Evolutionary conservation across 2,888 invertebrate genomes (phyloP), one percentile per base, ranked within the genome.

Genomic region (Cenopis cana): DNA sequence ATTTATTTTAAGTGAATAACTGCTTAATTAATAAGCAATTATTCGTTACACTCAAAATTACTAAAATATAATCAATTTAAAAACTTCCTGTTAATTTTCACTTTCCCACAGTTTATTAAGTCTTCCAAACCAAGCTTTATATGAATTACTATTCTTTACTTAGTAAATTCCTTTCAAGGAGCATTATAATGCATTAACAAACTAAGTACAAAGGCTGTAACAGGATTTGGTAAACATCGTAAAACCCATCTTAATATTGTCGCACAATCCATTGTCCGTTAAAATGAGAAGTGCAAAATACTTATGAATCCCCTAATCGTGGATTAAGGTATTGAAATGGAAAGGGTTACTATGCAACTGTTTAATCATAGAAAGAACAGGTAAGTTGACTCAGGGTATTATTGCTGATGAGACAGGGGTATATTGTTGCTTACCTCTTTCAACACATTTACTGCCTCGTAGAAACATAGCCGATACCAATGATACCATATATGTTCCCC

Each of bases 211-310:
- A 64, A 38, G 20, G 52, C 20, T 64, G 38, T 64, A 64, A 64
- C 62, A 64, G 62, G 62, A 64, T 64, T 38, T 54, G n/a, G 54
- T 64, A 64, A 64, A 64, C 64, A 64, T 64, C 38, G 20, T 64
- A 54, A 54, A 64, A 33, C 20, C 64, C 64, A 38, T 36, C n/a
- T 52, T 50, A 52, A 20, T 64, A 64, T 54, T 64, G 54, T 64
- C 38, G 52, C 38, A 54, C 24, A 64, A 54, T 20, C 33, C 38
- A 9, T 52, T 64, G 54, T 64, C 0, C n/a, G 5, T 4, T 52
- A 54, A 54, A 64, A 64, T 64, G 52, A 54, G 52, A n/a, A 64
- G 64, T 64, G 64, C 52, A 64, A 64, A 64, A 38, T 62, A 62
- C 52, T 54, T 54, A 9, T 20, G 52, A 18, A 54, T 52, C 38